Conservation (phyloP, 2,113 vertebrate genomes). For the Rhegmatorhina hoffmannsi region DNA sequence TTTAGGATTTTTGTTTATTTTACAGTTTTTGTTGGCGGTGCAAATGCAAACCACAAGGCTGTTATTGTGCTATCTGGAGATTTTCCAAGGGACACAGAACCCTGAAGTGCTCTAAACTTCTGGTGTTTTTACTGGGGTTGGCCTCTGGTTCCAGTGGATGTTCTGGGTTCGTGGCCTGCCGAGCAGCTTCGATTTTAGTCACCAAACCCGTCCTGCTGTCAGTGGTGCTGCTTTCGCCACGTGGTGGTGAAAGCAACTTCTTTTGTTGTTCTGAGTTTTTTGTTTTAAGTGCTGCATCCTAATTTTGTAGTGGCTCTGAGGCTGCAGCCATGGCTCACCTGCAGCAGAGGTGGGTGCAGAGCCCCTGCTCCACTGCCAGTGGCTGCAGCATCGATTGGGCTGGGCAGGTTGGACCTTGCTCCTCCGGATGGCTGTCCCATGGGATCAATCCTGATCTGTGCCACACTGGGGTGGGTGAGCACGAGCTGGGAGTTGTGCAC, state of each 20-base stretch:
- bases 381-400: accelerated
- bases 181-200: neutral
- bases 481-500: accelerated
- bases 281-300: neutral
- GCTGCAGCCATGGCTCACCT: neutral
- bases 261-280: neutral
- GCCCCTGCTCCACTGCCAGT: neutral
- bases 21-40: accelerated
- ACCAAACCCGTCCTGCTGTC: neutral
- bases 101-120: neutral
- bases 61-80: neutral
- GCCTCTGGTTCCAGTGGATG: neutral
- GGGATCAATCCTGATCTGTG: accelerated
- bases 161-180: neutral
- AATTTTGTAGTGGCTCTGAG: neutral
- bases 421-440: accelerated
- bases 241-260: neutral
- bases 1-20: neutral
- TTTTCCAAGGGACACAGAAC: neutral
- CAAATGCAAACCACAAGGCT: neutral
- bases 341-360: neutral
- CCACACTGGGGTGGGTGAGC: neutral
- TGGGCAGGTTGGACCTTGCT: neutral
- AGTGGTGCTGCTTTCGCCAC: accelerated
- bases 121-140: neutral